Evolutionary conservation across 2,888 invertebrate genomes (phyloP), one percentile per base, ranked within the genome.

Genomic region (Apodemia duryi): DNA sequence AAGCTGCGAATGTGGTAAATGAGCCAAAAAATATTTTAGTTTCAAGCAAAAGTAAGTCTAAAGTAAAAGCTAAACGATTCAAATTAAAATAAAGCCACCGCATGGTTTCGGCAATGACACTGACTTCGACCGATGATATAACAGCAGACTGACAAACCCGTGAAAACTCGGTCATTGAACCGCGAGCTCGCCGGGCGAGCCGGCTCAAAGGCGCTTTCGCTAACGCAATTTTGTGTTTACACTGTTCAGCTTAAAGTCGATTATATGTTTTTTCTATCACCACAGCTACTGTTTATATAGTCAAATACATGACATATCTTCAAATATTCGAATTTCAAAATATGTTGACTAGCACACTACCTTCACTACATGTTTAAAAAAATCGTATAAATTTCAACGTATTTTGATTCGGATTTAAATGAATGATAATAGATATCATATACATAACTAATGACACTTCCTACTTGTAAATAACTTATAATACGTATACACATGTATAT

Each of bases 151-250:
- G 91, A 91, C 92, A 91, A 91, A 91, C 91, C 78, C 88, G 88
- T 90, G 91, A 91, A 92, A 92, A 92, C 83, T 91, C 91, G 92
- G 92, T 89, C 92, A 87, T 91, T 91, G 91, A 92, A 86, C 92
- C 83, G 84, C 78, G 76, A 73, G 77, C 69, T 69, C 82, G 85
- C 83, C 78, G 67, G 57, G 70, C 75, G 77, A 80, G 77, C 80
- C 80, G 77, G 81, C 83, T 82, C 77, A 75, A 73, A 71, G 68
- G 69, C 69, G 84, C 86, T 88, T 88, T 88, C 86, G 85, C 83
- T 87, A 83, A 72, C 75, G 82, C 88, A 78, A 89, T 84, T 89
- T 81, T 84, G 78, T 78, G 78, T 85, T 85, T 88, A 88, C 75
- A 64, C 65, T 70, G 62, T 71, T 73, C 68, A 73, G 66, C 70